Conservation (phyloP, 2,888 invertebrate species). For the Tetragnatha montana region DNA sequence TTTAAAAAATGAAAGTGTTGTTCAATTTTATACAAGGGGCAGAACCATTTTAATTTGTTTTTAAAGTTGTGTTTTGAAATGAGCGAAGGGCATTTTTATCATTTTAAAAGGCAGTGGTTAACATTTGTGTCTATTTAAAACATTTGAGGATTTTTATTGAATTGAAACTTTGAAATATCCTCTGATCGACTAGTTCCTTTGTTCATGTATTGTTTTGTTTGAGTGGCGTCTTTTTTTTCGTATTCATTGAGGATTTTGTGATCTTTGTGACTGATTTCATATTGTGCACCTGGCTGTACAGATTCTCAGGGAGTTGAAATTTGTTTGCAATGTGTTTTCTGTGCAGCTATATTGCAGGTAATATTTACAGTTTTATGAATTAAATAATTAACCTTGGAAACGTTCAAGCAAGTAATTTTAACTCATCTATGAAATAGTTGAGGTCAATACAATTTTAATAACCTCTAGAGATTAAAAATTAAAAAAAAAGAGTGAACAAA, state of each 20-base stretch:
- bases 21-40: no score
- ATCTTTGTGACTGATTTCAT: constrained; percentile 17
- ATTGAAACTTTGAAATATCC: constrained; percentile 12
- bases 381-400: background rate
- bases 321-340: constrained; percentile 36
- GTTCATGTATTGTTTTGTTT: constrained; percentile 62
- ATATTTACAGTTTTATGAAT: background rate
- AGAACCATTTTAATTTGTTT: no score
- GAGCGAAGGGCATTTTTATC: background rate
- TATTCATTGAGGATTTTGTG: constrained; percentile 26
- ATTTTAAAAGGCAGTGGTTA: background rate
- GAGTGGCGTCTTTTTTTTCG: constrained; percentile 17
- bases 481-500: no score
- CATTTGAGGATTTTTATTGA: constrained; percentile 11
- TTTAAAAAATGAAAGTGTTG: no score
- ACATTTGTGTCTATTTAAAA: constrained; percentile 19
- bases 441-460: no score
- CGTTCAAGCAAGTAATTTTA: background rate
- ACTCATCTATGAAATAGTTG: no score
- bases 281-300: constrained; percentile 42
- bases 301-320: constrained; percentile 60
- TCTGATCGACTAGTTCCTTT: constrained; percentile 46
- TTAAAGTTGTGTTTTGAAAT: no score
- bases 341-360: constrained; percentile 35
- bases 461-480: no score